Evolutionary conservation across 2,113 vertebrate species (phyloP).

Genomic region (Nematolebias whitei): DNA sequence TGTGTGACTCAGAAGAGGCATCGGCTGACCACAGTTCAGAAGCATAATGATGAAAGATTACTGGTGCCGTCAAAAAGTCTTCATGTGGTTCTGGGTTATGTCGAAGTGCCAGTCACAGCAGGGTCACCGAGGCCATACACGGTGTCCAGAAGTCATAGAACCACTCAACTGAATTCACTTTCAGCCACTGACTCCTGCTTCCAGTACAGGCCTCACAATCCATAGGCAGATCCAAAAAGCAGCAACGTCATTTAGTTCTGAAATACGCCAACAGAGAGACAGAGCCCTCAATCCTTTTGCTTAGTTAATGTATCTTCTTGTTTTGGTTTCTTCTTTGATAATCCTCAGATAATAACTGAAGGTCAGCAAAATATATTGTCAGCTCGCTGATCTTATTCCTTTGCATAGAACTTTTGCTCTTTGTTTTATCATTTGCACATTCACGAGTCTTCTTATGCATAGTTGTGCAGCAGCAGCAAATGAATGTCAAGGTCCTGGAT

Average conservation of each 20-base stretch:
- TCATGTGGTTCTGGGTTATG: too few relatives aligned
- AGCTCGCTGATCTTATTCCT: background rate
- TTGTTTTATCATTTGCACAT: background rate
- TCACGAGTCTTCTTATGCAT: slow-evolving; percentile 8
- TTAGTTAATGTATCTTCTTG: background rate
- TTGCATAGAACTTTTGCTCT: slow-evolving; percentile 24
- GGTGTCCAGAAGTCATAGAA: background rate
- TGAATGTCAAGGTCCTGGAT: slow-evolving; percentile 29
- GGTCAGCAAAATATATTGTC: slow-evolving; percentile 25
- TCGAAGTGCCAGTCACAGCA: background rate
- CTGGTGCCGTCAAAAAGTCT: background rate
- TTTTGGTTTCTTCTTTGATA: slow-evolving; percentile 25
- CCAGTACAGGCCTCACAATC: background rate
- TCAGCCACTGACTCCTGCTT: slow-evolving; percentile 21
- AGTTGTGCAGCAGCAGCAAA: slow-evolving; percentile 26
- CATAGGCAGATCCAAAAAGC: slow-evolving; percentile 11
- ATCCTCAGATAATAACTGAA: background rate
- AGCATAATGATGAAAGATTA: slow-evolving; percentile 45
- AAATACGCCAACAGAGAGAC: background rate
- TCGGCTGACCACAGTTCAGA: slow-evolving; percentile 45
- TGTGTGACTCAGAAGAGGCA: slow-evolving; percentile 75
- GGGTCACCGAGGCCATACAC: background rate
- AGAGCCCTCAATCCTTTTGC: background rate
- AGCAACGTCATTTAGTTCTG: background rate
- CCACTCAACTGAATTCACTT: too few relatives aligned